Evolutionary conservation across 2,888 invertebrate species (phyloP).

Genomic region (Steinernema carpocapsae): DNA sequence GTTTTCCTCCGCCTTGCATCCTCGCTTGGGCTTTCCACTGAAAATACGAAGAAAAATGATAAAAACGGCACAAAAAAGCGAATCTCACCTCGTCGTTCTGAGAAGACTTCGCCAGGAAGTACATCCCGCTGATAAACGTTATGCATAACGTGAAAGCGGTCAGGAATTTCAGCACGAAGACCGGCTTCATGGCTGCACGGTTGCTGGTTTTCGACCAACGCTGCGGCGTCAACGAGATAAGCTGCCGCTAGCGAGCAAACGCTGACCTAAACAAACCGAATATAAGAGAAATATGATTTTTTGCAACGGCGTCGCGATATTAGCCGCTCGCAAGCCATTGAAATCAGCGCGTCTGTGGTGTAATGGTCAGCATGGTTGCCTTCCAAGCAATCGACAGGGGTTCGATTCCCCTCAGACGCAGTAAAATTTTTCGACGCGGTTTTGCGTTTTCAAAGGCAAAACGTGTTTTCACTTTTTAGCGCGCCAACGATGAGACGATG

Average conservation of each 20-base stretch:
- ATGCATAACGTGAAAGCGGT: constrained; percentile 21
- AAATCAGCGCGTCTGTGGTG: constrained; percentile 1
- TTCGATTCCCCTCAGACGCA: constrained; percentile 19
- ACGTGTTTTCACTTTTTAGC: background rate
- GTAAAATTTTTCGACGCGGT: background rate
- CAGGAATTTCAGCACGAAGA: constrained; percentile 13
- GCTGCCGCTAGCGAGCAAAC: background rate
- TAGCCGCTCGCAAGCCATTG: background rate
- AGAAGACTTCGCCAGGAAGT: constrained; percentile 21
- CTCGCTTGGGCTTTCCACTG: background rate
- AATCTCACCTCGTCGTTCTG: constrained; percentile 15
- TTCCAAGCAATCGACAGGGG: constrained; percentile 19
- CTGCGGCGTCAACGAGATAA: background rate
- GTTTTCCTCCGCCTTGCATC: background rate
- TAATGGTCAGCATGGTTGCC: constrained; percentile 19
- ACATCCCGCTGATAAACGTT: constrained; percentile 18
- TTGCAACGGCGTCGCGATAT: background rate
- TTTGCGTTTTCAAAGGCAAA: background rate
- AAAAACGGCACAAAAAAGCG: background rate
- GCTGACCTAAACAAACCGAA: background rate
- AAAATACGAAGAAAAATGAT: background rate
- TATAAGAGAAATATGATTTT: background rate
- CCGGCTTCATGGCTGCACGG: constrained; percentile 20
- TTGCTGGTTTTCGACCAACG: background rate
- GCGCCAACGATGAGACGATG: no score